Evolutionary conservation across 2,888 invertebrate genomes (phyloP).

Genomic region (Abrostola triplasia): DNA sequence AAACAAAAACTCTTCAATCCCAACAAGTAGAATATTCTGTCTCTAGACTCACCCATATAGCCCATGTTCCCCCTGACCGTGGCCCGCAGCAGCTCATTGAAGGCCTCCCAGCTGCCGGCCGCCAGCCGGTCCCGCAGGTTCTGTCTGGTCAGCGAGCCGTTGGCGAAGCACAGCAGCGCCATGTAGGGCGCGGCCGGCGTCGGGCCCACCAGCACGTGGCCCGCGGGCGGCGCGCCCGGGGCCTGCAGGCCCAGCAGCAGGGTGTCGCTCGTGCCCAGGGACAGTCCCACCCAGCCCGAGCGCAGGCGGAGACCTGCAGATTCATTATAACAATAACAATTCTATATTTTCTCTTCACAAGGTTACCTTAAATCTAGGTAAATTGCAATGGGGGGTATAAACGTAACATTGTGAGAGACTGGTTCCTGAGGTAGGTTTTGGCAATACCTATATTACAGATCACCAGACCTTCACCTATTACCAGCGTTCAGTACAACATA

Average conservation of each 20-base stretch:
- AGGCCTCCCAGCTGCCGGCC: slow-evolving; percentile 94
- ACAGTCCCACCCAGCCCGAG: slow-evolving; percentile 95
- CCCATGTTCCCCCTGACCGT: slow-evolving; percentile 98
- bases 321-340: background rate
- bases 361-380: too few relatives aligned
- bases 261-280: slow-evolving; percentile 98
- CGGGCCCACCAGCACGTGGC: slow-evolving; percentile 96
- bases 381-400: too few relatives aligned
- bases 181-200: slow-evolving; percentile 93
- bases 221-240: slow-evolving; percentile 91
- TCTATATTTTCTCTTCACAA: too few relatives aligned
- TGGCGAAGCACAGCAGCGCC: slow-evolving; percentile 97
- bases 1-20: too few relatives aligned
- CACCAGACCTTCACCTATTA: too few relatives aligned
- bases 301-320: slow-evolving; percentile 92
- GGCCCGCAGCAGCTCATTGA: slow-evolving; percentile 93
- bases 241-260: slow-evolving; percentile 93
- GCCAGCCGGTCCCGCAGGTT: slow-evolving; percentile 92
- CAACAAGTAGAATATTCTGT: too few relatives aligned
- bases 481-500: too few relatives aligned
- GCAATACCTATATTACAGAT: too few relatives aligned
- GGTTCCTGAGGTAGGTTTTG: too few relatives aligned
- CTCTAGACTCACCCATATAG: slow-evolving; percentile 91
- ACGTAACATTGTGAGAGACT: too few relatives aligned
- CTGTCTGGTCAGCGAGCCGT: slow-evolving; percentile 97